A percentile compares a stretch with the other conserved stretches of the same genome.
Conservation (phyloP, 2,113 vertebrate genomes). For the Nothocercus nigrocapillus region DNA sequence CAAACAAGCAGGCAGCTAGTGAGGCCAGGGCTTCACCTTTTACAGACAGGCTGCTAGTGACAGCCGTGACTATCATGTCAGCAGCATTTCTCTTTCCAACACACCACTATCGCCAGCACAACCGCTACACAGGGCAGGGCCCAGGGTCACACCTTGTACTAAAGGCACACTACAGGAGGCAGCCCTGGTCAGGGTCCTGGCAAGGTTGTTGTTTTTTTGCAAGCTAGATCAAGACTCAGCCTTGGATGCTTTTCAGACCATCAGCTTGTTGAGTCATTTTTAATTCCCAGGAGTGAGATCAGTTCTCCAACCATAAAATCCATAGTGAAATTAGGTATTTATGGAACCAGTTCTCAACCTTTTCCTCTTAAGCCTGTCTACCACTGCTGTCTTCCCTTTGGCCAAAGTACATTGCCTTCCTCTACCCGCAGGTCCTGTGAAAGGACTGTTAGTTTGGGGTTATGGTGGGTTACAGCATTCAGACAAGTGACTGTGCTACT, state of each 20-base stretch:
- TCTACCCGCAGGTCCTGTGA: background rate
- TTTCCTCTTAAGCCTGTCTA: no score
- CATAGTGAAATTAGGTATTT: background rate
- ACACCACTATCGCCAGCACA: background rate
- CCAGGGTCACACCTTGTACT: background rate
- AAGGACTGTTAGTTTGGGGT: background rate
- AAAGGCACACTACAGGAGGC: background rate
- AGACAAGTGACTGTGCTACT: background rate
- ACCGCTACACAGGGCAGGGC: background rate
- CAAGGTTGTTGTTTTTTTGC: background rate
- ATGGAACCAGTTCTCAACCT: background rate
- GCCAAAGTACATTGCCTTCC: background rate
- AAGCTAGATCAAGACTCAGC: background rate
- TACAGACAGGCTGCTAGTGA: background rate
- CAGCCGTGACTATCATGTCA: background rate
- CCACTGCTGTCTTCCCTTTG: background rate
- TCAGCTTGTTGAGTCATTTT: background rate
- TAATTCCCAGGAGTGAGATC: accelerated
- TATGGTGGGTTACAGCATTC: background rate
- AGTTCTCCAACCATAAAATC: background rate
- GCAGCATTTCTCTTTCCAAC: background rate
- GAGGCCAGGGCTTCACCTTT: background rate
- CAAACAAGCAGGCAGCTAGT: background rate
- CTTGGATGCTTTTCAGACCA: background rate
- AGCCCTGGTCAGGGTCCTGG: background rate